Evolutionary conservation across 2,797 vertebrate genomes (phyloP).

Genomic region (Acanthornis magna): DNA sequence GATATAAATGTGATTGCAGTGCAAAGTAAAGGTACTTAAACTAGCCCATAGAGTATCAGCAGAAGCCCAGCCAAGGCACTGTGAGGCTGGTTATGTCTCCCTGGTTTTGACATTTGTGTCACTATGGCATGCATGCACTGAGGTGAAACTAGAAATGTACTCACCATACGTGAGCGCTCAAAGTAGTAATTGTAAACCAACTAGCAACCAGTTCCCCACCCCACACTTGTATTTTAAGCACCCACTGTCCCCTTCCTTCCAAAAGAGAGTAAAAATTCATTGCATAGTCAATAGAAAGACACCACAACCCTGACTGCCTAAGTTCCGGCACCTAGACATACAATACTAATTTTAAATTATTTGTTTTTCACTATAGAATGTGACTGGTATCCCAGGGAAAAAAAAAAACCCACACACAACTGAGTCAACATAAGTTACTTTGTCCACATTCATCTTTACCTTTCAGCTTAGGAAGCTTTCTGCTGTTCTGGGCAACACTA

Average conservation of each 20-base stretch:
- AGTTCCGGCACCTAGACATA: neutral
- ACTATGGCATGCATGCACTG: fast-evolving
- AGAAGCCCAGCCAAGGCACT: neutral
- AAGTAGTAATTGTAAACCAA: neutral
- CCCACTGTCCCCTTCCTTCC: neutral
- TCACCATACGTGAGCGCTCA: fast-evolving
- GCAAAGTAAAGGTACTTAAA: neutral
- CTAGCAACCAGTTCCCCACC: neutral
- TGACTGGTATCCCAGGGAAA: neutral
- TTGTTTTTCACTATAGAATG: neutral
- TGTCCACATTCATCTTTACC: neutral
- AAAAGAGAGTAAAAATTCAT: neutral
- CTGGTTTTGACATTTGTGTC: neutral
- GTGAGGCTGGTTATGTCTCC: neutral
- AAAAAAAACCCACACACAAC: neutral
- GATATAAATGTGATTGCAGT: neutral
- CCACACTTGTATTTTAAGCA: neutral
- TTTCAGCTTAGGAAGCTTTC: neutral
- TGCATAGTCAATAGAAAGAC: neutral
- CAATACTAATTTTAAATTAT: neutral
- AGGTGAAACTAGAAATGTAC: neutral
- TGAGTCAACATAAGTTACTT: neutral
- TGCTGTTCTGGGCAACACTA: neutral
- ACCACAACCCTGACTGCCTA: neutral
- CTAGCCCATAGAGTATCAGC: neutral